Percentiles rank a stretch among this genome's conserved stretches.
phyloP scores from a whole-genome alignment of 2,888 invertebrate species.

The Ectemnius lituratus region DNA sequence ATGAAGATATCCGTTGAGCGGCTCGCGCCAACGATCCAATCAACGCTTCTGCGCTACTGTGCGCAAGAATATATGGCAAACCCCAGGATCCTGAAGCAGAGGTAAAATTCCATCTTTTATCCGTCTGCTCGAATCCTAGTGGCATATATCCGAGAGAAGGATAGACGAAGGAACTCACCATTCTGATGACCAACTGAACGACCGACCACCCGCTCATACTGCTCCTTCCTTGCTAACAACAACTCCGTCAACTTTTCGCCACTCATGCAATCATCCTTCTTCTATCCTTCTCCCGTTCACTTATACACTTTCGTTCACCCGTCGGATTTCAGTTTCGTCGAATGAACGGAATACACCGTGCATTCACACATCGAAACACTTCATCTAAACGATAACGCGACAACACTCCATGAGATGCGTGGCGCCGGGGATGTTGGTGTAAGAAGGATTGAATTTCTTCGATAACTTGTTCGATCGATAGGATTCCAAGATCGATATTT shows the following conservation, averaged over 20 bases:
- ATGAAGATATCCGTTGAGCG: too few species aligned
- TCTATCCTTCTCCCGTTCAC: conserved; percentile 76
- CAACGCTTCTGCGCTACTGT: too few species aligned
- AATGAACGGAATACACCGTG: too few species aligned
- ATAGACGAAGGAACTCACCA: conserved; percentile 77
- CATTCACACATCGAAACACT: too few species aligned
- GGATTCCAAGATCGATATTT: too few species aligned
- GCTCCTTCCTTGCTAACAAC: conserved; percentile 62
- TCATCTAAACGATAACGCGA: too few species aligned
- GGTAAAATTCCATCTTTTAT: conserved; percentile 6
- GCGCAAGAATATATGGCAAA: conserved; percentile 48
- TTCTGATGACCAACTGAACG: conserved; percentile 61
- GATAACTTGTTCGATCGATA: too few species aligned
- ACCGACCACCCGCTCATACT: conserved; percentile 39
- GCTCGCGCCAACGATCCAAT: too few species aligned
- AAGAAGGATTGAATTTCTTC: too few species aligned
- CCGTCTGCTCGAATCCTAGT: conserved; percentile 41
- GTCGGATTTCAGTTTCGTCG: too few species aligned
- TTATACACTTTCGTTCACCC: conserved; percentile 1
- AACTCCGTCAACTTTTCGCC: conserved; percentile 63
- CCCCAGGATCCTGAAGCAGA: conserved; percentile 67
- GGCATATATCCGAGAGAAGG: conserved; percentile 74
- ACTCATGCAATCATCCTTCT: conserved; percentile 64
- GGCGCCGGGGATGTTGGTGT: too few species aligned
- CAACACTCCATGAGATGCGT: too few species aligned